Base-by-base conservation (phyloP, 2,888 invertebrate genomes). In the Carabus problematicus region DNA sequence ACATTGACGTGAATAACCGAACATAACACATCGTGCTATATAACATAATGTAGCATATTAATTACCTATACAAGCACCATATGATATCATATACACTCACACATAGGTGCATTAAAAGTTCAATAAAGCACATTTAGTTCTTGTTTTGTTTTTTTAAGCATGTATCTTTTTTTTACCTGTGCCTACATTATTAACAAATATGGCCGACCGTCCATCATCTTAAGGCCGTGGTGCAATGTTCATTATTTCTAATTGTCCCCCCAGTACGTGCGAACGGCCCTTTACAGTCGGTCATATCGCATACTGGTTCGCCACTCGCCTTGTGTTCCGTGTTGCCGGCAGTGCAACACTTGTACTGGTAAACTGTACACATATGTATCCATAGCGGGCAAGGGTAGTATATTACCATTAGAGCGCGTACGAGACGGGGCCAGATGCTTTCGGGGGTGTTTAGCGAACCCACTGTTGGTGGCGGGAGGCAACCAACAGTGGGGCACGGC, bases 171-270 rank as follows among this genome's bases (percentile, higher is more conserved):
- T n/a, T 29, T 62, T 69, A 69, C 56, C 69, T 62, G 54, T 55
- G 54, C 14, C 45, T 69, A 39, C 69, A 69, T 69, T 69, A 69
- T 69, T 69, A 69, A 69, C 69, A 69, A 69, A 69, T 69, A 69
- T 69, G 74, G 72, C 72, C 72, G 66, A 74, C 73, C 72, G 73
- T 79, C 78, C 75, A 79, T 79, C 79, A 79, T 79, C 76, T 74
- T 78, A 78, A 78, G 75, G 76, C 77, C 73, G 55, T 72, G 72
- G 73, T 76, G 78, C 78, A 78, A 79, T 80, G 79, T 79, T 79
- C 80, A 80, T 80, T 80, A 80, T 77, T 80, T 79, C 79, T 80
- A 80, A 80, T 80, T 80, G 79, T 78, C 76, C 76, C 77, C 73
- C 75, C 75, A 75, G 75, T 76, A 79, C 80, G 80, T 79, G 80